Evolutionary conservation across 2,888 invertebrate genomes (phyloP), one percentile per base, ranked within the genome.

Genomic region (Protophormia terraenovae): DNA sequence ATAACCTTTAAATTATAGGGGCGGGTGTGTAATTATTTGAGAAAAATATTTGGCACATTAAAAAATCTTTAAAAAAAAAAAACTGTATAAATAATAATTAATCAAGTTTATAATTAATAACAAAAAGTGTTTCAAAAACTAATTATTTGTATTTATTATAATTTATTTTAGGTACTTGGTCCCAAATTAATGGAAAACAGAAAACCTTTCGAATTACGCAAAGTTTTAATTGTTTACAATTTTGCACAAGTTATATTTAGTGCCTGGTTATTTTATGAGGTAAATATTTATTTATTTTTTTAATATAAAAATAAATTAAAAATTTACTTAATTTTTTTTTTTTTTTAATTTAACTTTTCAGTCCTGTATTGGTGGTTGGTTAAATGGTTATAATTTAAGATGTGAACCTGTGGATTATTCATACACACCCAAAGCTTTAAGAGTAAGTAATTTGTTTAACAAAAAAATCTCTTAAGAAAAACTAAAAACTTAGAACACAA

Each of bases 371-470:
- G 93, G 94, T 12, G 97, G 96, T 38, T 97, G 97, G 97, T 93
- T 95, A 76, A 94, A 93, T 72, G 94, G 95, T 16, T 97, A 97
- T 91, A 96, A 95, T 89, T 94, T 95, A 79, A 94, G 94, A 88
- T 97, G 97, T 91, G 95, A 97, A 90, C 96, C 97, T 8, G 96
- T 97, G 22, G 97, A 97, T 92, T 97, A 96, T 91, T 95, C 96
- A 5, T 92, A 93, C 72, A 92, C 93, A 82, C 96, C 96, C 0
- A 89, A 93, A 76, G 96, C 97, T 19, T 81, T 97, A 89, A 94
- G 96, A 93, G 96, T 96, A 93, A 94, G 94, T 90, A 88, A 47
- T 16, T 3, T 16, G 0, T 50, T 16, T 29, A 16, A 60, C 35
- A 45, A 16, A 16, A n/a, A 6, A 16, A 45, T 45, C 5, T 45